A percentile compares a stretch with the other conserved stretches of the same genome.
These are phyloP conservation scores for Spodoptera litura DNA, from an alignment of 1,140 invertebrate species.

Conservation along the genomic window DNA sequence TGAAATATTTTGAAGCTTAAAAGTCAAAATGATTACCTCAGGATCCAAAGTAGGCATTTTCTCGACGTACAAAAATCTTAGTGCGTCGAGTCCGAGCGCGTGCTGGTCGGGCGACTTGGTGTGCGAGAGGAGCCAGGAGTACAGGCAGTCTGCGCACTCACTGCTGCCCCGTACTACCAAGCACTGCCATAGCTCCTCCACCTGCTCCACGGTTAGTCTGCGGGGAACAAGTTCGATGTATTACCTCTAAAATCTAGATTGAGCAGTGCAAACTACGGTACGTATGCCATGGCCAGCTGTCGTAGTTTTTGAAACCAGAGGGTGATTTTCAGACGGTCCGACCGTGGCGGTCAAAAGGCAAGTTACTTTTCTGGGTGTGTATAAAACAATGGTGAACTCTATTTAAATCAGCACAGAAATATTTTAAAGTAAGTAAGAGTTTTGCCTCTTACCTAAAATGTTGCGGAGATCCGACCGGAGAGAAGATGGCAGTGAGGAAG, in stretches of 20 bases:
- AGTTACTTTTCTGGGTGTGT: too few species aligned
- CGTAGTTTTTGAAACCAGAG: too few species aligned
- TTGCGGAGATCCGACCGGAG: slow-evolving; percentile 95
- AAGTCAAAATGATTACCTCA: slow-evolving; percentile 86
- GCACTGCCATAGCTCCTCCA: slow-evolving; percentile 96
- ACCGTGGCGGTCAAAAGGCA: too few species aligned
- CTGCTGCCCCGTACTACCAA: slow-evolving; percentile 90
- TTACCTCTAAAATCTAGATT: too few species aligned
- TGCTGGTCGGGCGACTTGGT: slow-evolving; percentile 96
- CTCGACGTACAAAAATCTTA: slow-evolving; percentile 95
- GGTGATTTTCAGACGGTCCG: too few species aligned
- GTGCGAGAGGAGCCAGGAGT: slow-evolving; percentile 96
- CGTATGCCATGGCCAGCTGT: too few species aligned
- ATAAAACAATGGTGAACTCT: too few species aligned
- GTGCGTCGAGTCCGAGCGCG: slow-evolving; percentile 93
- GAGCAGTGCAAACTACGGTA: too few species aligned
- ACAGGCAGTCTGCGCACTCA: slow-evolving; percentile 95
- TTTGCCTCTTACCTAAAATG: slow-evolving; percentile 89
- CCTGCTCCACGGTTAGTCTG: slow-evolving; percentile 94
- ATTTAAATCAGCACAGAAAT: too few species aligned
- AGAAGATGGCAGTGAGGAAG: slow-evolving; percentile 97
- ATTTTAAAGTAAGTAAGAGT: too few species aligned
- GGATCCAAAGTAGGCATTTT: slow-evolving; percentile 95
- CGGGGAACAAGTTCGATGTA: slow-evolving; percentile 48
- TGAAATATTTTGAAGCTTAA: too few species aligned